Base-by-base conservation (phyloP, 2,113 vertebrate species). In the Lepus americanus region DNA sequence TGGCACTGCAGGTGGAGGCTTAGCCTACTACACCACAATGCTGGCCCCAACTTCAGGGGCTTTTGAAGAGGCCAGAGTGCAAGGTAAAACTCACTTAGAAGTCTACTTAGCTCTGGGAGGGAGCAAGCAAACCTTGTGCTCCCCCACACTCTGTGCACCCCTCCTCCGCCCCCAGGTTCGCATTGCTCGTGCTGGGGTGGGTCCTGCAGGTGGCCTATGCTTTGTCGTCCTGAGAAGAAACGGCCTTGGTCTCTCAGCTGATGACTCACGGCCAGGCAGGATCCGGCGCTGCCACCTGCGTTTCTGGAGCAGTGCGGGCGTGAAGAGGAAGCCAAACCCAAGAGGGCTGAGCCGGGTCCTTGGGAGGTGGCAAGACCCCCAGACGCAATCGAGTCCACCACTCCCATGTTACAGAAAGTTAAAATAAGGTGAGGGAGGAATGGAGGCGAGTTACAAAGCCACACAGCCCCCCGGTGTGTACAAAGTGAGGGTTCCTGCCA, bases 61-160 rank as follows among this genome's bases (percentile, higher is more conserved):
- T 77, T 67, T 83, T 49, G 77, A 84, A 84, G 61, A 66, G 51
- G 12, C 49, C 72, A 51, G 55, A 51, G 12, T 13, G 10, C 36
- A 82, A 93, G 77, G 29, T 39, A 64, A 87, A 79, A 61, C 31
- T 76, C 49, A 77, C 59, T 55, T 76, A 25, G 29, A 94, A 89
- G 79, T 82, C 61, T 89, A 63, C 2, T 94, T 83, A 77, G 51
- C 61, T 61, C 51, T 83, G 36, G 33, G 33, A 83, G 29, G 27
- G 61, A 55, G 33, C 29, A 67, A 82, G 36, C 39, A 82, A 53
- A 39, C 44, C 44, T n/a, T 29, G 36, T 39, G 27, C 72, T 31
- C 14, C 20, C 10, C 14, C 27, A 49, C 14, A 39, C 17, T 76
- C n/a, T 12, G 12, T 51, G 53, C 10, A 13, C 11, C 16, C 16